Base-by-base conservation (phyloP, 2,888 invertebrate genomes). In the Aleiodes leptofemur region DNA sequence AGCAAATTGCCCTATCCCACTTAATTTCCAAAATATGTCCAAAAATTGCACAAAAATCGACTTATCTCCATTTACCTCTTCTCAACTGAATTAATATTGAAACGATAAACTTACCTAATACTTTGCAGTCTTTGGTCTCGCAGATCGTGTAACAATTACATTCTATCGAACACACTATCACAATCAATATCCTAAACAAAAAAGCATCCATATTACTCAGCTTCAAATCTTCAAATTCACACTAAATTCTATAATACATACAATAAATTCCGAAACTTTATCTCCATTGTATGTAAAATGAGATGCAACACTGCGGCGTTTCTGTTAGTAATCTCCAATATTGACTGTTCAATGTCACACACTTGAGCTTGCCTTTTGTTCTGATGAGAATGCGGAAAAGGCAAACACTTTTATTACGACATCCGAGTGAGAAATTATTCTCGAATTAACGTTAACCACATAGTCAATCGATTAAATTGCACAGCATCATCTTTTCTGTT, bases 321-420 rank as follows among this genome's bases (percentile, higher is more conserved):
- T 50, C 29, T 31, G 29, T 50, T 68, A n/a, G 31, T 23, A 23
- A 23, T 68, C 64, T 50, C n/a, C 51, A 29, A 29, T 13, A 43
- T 29, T 9, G 51, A 68, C 68, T 68, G 68, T 31, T 68, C 68
- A 68, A 68, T 68, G 68, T 53, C 68, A 68, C n/a, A 29, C 29
- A 14, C 51, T 68, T 11, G 51, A 68, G 48, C 66, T 51, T 14
- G 68, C 50, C 51, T 68, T 51, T 68, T 51, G 68, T 68, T 16
- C 23, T 29, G 68, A 14, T 29, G 53, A 13, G 51, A 68, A 68
- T 68, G 68, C 68, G 68, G 68, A 68, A 68, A 68, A 68, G 51
- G 31, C 50, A 50, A 51, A 68, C 51, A 51, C 31, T 16, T 29
- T 51, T 4, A 53, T 29, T 68, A 68, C 23, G 50, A 61, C 48